Conservation (phyloP, 2,888 invertebrate genomes). For the Volucella inanis region DNA sequence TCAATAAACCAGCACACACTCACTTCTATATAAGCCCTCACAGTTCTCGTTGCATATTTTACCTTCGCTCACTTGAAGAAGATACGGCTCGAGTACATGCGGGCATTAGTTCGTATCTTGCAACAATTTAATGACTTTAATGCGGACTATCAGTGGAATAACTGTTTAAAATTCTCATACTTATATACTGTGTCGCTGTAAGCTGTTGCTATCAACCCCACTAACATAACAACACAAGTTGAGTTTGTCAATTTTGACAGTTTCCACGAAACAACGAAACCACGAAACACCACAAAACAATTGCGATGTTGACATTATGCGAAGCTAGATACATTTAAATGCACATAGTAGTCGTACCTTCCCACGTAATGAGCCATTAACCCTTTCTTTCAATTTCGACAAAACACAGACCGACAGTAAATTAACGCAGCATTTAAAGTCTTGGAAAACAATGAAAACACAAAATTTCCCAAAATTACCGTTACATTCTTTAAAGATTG, state of each 20-base stretch:
- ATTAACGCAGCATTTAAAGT: background rate
- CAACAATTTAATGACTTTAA: constrained; percentile 46
- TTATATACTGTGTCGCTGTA: background rate
- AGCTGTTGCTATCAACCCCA: too few species aligned
- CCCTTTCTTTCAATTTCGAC: constrained; percentile 7
- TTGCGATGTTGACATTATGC: constrained; percentile 38
- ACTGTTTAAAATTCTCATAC: constrained; percentile 11
- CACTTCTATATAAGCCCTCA: constrained; percentile 42
- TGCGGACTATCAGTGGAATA: constrained; percentile 34
- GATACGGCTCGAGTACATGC: constrained; percentile 3
- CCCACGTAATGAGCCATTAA: constrained; percentile 60
- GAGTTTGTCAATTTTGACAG: constrained; percentile 65
- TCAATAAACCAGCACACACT: constrained; percentile 44
- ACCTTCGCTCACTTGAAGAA: constrained; percentile 23
- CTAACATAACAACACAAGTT: background rate
- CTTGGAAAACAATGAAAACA: constrained; percentile 7
- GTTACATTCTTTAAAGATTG: constrained; percentile 27
- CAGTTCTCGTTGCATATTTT: constrained; percentile 67
- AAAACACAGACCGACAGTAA: background rate
- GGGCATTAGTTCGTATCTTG: constrained; percentile 32
- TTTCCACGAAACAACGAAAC: constrained; percentile 1
- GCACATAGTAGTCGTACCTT: constrained; percentile 15
- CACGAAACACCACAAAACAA: constrained; percentile 21
- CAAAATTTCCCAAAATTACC: constrained; percentile 35
- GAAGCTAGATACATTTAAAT: background rate